Evolutionary conservation across 2,113 vertebrate species (phyloP), one percentile per base, ranked within the genome.

Genomic region (Phrynosoma platyrhinos): DNA sequence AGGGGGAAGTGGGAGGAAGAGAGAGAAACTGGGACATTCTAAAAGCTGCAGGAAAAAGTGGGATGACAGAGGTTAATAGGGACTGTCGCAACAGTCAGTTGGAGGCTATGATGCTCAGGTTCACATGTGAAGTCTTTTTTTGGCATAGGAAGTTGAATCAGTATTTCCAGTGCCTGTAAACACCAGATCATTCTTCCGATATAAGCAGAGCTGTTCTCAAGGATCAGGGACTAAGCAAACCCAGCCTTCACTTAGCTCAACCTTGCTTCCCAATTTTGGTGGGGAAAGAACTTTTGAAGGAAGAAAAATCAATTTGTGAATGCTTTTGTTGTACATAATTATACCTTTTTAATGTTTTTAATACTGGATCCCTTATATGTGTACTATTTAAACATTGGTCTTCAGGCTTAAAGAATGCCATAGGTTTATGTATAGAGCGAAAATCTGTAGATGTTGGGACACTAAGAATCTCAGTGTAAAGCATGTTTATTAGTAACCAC

Each of bases 381-480:
- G 92, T 95, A 93, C 94, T 95, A 92, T 94, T 91, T 90, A 86
- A 84, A 82, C 78, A 80, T 87, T 90, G 93, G 89, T 94, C 85
- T 95, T 90, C 91, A 91, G 91, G 94, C 92, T 79, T 90, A 77
- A 20, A 87, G 93, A 53, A 91, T 93, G 93, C 94, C 92, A 94
- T 90, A 88, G 78, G 90, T 90, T 95, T 91, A 87, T 94, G 52
- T 86, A 84, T 77, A 88, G 52, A 78, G 88, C 87, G 92, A 94
- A 95, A 87, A 92, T 91, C 9, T 91, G 92, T 93, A 94, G 82
- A 87, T 83, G 85, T 95, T 94, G 94, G 95, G 94, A 92, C 93
- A 92, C 91, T 95, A 93, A 91, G 91, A 92, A 94, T 93, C 94
- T 96, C 92, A 93, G 81, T 91, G 86, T 94, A 88, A 30, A 93